Evolutionary conservation across 2,888 invertebrate genomes (phyloP), one percentile per base, ranked within the genome.

Genomic region (Tachina fera): DNA sequence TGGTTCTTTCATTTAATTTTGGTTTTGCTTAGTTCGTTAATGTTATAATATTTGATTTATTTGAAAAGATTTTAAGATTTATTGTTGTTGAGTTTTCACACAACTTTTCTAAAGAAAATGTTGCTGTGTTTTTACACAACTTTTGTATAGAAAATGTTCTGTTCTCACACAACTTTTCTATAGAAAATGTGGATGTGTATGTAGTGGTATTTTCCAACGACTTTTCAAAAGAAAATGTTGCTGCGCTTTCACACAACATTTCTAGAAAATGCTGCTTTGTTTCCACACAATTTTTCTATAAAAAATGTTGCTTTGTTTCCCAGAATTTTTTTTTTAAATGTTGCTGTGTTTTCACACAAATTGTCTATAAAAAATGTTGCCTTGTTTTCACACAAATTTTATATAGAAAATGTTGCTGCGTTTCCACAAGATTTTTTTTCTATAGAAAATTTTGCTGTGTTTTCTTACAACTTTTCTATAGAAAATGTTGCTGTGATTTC

Each of bases 1-100:
- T n/a, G n/a, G n/a, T n/a, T n/a, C n/a, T n/a, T n/a, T 31, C 51
- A 16, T 53, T 22, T 53, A 63, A 43, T 65, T 75, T 41, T 63
- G 9, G 3, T 53, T 45, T 45, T 9, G 9, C 22, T 45, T 53
- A 31, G 45, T 53, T 45, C 13, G 11, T 39, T 45, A 43, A 39
- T 14, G 41, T 16, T 51, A 2, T 31, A 22, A 45, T 13, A 11
- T 65, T 68, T 60, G 41, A 58, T 68, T 51, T 53, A 13, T 47
- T 63, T 71, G 39, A n/a, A 71, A 47, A n/a, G 9, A 31, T 53
- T 53, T 53, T 31, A 53, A 49, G 43, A 49, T 19, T 8, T 3
- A 3, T 22, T 22, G 3, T 22, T 22, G 22, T 3, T 22, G 22
- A 4, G 31, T 31, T 31, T 31, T 4, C 22, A 22, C 22, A 22